Conservation (phyloP, 2,888 invertebrate species). For the Pachliopta kotzebuea region DNA sequence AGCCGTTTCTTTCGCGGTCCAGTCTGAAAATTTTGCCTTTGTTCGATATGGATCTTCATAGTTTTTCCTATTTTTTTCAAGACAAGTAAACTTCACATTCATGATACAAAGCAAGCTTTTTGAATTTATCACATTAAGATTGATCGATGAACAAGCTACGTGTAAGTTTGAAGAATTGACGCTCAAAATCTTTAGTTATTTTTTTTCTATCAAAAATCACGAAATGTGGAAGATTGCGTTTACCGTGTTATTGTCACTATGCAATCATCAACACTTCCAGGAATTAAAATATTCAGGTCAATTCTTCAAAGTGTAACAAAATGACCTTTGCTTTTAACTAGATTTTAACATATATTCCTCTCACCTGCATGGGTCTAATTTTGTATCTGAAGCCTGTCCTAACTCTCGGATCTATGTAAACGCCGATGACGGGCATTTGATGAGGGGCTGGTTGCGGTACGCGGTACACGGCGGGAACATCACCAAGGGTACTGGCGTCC, state of each 20-base stretch:
- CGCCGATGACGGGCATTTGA: conserved; percentile 86
- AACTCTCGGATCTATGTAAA: conserved; percentile 86
- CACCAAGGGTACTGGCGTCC: conserved; percentile 82
- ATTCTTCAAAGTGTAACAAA: conserved; percentile 56
- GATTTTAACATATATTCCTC: conserved; percentile 51
- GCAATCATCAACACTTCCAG: conserved; percentile 73
- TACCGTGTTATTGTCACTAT: conserved; percentile 34
- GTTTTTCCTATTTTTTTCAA: conserved; percentile 54
- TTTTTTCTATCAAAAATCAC: conserved; percentile 11
- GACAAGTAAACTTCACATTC: conserved; percentile 52
- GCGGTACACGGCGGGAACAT: conserved; percentile 83
- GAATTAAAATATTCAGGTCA: conserved; percentile 40
- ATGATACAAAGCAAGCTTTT: conserved; percentile 61
- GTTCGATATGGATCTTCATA: conserved; percentile 69
- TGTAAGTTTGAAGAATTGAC: conserved; percentile 56
- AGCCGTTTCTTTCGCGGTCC: conserved; percentile 62
- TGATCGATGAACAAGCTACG: conserved; percentile 66
- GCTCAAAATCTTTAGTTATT: conserved; percentile 5
- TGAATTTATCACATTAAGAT: conserved; percentile 45
- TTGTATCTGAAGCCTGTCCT: conserved; percentile 88
- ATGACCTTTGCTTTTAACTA: conserved; percentile 37
- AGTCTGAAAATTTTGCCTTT: conserved; percentile 63
- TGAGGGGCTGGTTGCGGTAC: conserved; percentile 81
- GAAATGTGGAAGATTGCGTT: conserved; percentile 71
- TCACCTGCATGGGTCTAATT: conserved; percentile 83